These are phyloP conservation scores for Eulimnadia texana DNA, from an alignment of 1,140 invertebrate genomes.

Conservation along the genomic window DNA sequence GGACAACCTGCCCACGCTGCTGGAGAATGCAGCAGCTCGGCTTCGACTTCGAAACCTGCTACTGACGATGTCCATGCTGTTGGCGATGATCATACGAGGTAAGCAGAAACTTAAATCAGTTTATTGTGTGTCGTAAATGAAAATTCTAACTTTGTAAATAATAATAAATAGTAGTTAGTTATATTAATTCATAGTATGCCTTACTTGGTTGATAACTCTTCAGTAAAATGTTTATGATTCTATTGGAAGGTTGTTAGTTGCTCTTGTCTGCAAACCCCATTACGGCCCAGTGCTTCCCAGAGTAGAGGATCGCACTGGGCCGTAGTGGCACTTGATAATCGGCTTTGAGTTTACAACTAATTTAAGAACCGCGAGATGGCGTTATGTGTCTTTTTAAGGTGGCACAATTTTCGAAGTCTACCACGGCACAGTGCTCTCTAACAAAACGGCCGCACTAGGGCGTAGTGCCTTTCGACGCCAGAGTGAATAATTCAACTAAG, in stretches of 20 bases:
- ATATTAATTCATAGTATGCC: not conserved
- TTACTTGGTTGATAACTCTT: not conserved
- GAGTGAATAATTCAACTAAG: too few relatives aligned
- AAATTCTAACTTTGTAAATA: not conserved
- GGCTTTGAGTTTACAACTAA: too few relatives aligned
- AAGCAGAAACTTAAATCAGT: not conserved
- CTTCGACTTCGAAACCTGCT: not conserved
- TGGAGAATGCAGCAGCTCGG: too few relatives aligned
- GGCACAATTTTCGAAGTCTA: too few relatives aligned
- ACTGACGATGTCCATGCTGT: not conserved
- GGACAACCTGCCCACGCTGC: not conserved
- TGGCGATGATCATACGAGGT: not conserved
- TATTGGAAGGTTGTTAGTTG: not conserved
- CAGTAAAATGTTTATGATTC: not conserved
- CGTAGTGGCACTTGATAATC: too few relatives aligned
- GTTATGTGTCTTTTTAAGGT: too few relatives aligned
- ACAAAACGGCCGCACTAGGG: too few relatives aligned
- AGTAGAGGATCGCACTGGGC: too few relatives aligned
- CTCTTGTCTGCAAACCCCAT: not conserved
- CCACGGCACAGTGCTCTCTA: too few relatives aligned
- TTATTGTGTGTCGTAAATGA: not conserved
- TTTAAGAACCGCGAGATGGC: too few relatives aligned
- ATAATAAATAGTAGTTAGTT: not conserved
- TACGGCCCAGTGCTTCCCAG: too few relatives aligned
- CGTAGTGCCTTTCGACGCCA: too few relatives aligned